These are phyloP conservation scores for Drosophila leonis DNA, from an alignment of 2,888 invertebrate species.

Conservation along the genomic window DNA sequence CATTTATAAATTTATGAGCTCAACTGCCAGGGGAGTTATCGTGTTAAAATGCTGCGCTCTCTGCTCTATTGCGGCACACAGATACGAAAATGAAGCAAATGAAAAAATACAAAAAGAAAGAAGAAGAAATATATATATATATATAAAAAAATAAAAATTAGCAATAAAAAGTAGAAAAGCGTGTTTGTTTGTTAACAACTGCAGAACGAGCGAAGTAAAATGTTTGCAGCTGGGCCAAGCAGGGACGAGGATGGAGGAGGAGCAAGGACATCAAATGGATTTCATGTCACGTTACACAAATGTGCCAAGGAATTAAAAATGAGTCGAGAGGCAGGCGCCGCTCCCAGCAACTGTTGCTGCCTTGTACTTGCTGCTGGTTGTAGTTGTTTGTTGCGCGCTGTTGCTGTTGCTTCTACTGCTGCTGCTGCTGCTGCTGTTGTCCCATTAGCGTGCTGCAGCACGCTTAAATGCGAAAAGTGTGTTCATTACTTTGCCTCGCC, in stretches of 20 bases:
- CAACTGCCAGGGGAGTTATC: slow-evolving; percentile 81
- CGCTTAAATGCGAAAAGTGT: slow-evolving; percentile 80
- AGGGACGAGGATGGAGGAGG: neutral
- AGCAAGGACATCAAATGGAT: slow-evolving; percentile 75
- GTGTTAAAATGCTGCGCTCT: slow-evolving; percentile 74
- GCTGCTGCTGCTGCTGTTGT: slow-evolving; percentile 56
- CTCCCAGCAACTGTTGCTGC: slow-evolving; percentile 71
- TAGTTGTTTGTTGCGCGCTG: slow-evolving; percentile 31
- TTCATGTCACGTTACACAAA: slow-evolving; percentile 82
- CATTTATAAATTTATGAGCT: slow-evolving; percentile 81
- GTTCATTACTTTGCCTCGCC: slow-evolving; percentile 68
- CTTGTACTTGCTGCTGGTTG: slow-evolving; percentile 44
- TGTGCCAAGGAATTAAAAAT: slow-evolving; percentile 80
- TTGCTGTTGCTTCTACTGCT: slow-evolving; percentile 17
- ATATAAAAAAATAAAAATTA: slow-evolving; percentile 76
- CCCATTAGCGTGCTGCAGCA: slow-evolving; percentile 78
- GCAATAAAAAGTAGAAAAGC: slow-evolving; percentile 82
- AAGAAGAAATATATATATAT: slow-evolving; percentile 6
- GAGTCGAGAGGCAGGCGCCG: slow-evolving; percentile 68
- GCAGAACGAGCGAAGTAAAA: slow-evolving; percentile 47
- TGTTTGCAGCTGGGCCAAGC: slow-evolving; percentile 9
- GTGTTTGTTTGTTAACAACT: slow-evolving; percentile 79
- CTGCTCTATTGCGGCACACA: slow-evolving; percentile 54
- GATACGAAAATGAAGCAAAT: slow-evolving; percentile 50
- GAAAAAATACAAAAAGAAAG: slow-evolving; percentile 30